Evolutionary conservation across 37 sponge, comb jelly and placozoan genomes (phyloP), one percentile per base, ranked within the genome.

Genomic region (Axinella damicornis): DNA sequence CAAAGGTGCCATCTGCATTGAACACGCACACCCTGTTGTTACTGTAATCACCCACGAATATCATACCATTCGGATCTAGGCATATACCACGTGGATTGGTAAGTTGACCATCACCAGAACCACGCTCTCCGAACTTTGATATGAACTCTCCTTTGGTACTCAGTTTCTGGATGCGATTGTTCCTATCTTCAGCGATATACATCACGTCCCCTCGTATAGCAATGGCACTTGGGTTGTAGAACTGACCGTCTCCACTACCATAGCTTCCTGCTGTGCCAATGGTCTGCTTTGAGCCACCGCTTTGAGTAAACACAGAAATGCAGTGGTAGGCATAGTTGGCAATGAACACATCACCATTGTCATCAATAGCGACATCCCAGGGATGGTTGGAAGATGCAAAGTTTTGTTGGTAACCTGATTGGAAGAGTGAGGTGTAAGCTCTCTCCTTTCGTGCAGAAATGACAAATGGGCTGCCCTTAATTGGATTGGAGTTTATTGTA

Each of bases 241-340:
- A 77, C 37, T 78, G 79, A 58, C 60, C 79, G 61, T 86, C 24
- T 63, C 65, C 73, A 86, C 73, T 79, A 22, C 87, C 80, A 38
- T 1, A 22, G 32, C 41, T 22, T 2, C 61, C 63, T 34, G 46
- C 22, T 0, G 64, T 60, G 12, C 78, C 78, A 37, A 77, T 62
- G 39, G 70, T 81, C 12, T 37, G 57, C 34, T 70, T 27, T 21
- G 18, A 0, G 19, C 33, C 19, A n/a, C 77, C 77, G 35, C 40
- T 32, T 6, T 55, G n/a, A 38, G 12, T 41, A 38, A 66, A 75
- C 12, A 85, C 70, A 24, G 28, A 34, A 25, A 85, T 46, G 31
- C 54, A 64, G 58, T 75, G 76, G 39, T 76, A 66, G 24, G 69
- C 58, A 67, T 56, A 74, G 16, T 62, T 67, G 20, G 54, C 76